Base-by-base conservation (phyloP, 2,113 vertebrate genomes). In the Uropsilus gracilis region DNA sequence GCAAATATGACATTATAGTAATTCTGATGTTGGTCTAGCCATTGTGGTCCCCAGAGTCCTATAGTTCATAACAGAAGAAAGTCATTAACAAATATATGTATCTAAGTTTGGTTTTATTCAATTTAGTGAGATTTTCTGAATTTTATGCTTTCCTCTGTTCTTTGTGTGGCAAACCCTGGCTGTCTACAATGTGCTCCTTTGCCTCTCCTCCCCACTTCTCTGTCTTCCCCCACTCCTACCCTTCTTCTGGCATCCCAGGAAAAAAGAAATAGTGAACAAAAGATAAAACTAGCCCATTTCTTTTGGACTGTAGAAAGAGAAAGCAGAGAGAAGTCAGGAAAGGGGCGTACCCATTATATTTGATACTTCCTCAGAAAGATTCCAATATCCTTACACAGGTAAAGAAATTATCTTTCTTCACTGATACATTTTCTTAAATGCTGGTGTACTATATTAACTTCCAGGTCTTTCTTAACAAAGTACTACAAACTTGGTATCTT, bases 51-150 rank as follows among this genome's bases (percentile, higher is more conserved):
- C 24, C 63, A 0, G 61, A 26, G 12, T 28, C 50, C 37, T 86
- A 37, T 68, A 61, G 39, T 81, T 92, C 26, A 87, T 71, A 69
- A 46, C 9, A 72, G 39, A 87, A 80, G 83, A 92, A n/a, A 78
- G 0, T 6, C 8, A 46, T 7, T 89, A 86, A 32, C 14, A 88
- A 90, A 83, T 61, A 42, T 77, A 73, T 55, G 5, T 28, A 59
- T 46, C 9, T 63, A 69, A 59, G 8, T 50, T 86, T 17, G 77
- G 32, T 73, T 94, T 64, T 72, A 34, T 32, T 55, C 9, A 37
- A 46, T 71, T 69, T 53, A 32, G 13, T 80, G 42, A 82, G 44
- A 46, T 48, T 72, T 69, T 42, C 30, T 86, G 55, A 73, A 64
- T 77, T 85, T 32, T 48, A 46, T 90, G n/a, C 30, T 55, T 20